Evolutionary conservation across 2,113 vertebrate species (phyloP).

Genomic region (Ceratotherium simum): DNA sequence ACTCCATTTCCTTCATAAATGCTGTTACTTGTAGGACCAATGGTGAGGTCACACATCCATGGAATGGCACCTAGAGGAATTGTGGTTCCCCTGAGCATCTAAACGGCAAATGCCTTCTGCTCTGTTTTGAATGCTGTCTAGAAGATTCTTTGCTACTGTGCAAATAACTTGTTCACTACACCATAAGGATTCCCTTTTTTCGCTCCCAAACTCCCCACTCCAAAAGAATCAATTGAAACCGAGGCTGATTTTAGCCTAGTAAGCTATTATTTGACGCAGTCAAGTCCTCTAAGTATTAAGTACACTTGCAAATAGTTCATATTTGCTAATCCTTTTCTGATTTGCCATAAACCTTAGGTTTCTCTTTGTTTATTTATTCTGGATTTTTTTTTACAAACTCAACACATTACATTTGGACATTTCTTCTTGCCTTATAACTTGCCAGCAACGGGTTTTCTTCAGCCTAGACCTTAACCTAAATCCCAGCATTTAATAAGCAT

Average conservation of each 20-base stretch:
- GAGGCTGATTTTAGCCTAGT: neutral
- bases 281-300: neutral
- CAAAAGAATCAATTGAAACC: neutral
- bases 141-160: neutral
- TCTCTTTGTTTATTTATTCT: neutral
- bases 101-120: neutral
- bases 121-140: neutral
- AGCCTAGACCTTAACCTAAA: neutral
- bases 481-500: neutral
- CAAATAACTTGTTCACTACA: neutral
- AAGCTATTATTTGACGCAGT: neutral
- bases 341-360: neutral
- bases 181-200: neutral
- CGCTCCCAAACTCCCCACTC: neutral
- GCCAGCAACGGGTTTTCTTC: neutral
- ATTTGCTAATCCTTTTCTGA: neutral
- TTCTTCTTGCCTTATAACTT: slow-evolving; percentile 28
- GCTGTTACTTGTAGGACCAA: neutral
- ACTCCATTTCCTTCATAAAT: neutral
- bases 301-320: neutral
- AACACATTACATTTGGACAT: neutral
- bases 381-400: neutral
- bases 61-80: neutral
- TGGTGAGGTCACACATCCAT: neutral
- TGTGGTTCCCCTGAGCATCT: neutral